Conservation (phyloP, 2,797 vertebrate genomes). For the Sebastes trivittatus region DNA sequence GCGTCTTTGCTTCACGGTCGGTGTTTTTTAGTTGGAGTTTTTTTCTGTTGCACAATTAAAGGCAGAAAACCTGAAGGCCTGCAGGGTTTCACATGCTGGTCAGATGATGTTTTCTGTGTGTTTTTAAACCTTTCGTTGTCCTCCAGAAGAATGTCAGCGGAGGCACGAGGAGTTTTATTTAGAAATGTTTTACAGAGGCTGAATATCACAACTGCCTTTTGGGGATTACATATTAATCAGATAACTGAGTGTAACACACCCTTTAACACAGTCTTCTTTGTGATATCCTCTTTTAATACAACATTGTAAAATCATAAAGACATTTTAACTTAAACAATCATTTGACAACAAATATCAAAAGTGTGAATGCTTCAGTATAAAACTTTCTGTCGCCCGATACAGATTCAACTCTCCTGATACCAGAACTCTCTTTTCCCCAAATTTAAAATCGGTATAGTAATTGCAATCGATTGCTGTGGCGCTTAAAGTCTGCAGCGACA, state of each 20-base stretch:
- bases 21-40: neutral
- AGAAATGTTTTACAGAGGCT: neutral
- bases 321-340: neutral
- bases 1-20: neutral
- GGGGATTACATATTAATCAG: neutral
- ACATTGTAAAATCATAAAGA: neutral
- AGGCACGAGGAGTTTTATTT: neutral
- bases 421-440: neutral
- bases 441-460: neutral
- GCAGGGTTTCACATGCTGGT: constrained; percentile 45
- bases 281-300: neutral
- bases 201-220: neutral
- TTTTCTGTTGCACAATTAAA: constrained; percentile 25
- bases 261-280: neutral
- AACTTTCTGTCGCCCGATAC: neutral
- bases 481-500: neutral
- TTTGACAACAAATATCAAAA: neutral
- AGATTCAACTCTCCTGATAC: neutral
- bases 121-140: neutral
- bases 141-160: neutral
- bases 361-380: neutral
- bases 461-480: neutral
- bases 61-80: neutral
- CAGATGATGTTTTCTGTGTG: constrained; percentile 49
- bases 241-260: neutral